Conservation (phyloP, 2,888 invertebrate genomes). For the Pyrochroa serraticornis region DNA sequence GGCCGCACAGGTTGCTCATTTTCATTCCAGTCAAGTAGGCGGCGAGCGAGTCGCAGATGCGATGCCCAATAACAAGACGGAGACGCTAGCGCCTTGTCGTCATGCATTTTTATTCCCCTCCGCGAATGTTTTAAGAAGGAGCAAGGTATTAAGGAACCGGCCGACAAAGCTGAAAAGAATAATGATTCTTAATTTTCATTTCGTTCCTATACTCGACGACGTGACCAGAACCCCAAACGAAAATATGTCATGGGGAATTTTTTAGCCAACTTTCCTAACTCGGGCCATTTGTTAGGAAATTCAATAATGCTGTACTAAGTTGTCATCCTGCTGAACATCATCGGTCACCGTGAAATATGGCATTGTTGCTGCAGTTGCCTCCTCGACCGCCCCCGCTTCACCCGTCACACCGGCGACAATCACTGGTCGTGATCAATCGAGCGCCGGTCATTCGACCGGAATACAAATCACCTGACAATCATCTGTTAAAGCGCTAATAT, state of each 20-base stretch:
- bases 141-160: slow-evolving; percentile 57
- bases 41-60: slow-evolving; percentile 54
- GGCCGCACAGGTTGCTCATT: slow-evolving; percentile 40
- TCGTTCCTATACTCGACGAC: slow-evolving; percentile 58
- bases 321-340: slow-evolving; percentile 57
- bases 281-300: slow-evolving; percentile 59
- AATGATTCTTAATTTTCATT: slow-evolving; percentile 61
- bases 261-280: slow-evolving; percentile 54
- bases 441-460: slow-evolving; percentile 40
- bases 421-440: slow-evolving; percentile 50
- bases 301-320: slow-evolving; percentile 59
- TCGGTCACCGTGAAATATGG: slow-evolving; percentile 58
- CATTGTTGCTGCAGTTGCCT: slow-evolving; percentile 39
- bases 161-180: slow-evolving; percentile 60
- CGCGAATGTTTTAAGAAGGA: slow-evolving; percentile 55
- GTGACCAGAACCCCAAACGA: slow-evolving; percentile 56
- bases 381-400: not conserved
- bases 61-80: slow-evolving; percentile 51
- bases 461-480: slow-evolving; percentile 49
- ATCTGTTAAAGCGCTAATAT: slow-evolving; percentile 50
- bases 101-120: slow-evolving; percentile 58
- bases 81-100: slow-evolving; percentile 53
- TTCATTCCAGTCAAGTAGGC: slow-evolving; percentile 52
- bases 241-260: slow-evolving; percentile 57
- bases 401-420: slow-evolving; percentile 34